Base-by-base conservation (phyloP, 2,888 invertebrate species). In the Brenthis ino region DNA sequence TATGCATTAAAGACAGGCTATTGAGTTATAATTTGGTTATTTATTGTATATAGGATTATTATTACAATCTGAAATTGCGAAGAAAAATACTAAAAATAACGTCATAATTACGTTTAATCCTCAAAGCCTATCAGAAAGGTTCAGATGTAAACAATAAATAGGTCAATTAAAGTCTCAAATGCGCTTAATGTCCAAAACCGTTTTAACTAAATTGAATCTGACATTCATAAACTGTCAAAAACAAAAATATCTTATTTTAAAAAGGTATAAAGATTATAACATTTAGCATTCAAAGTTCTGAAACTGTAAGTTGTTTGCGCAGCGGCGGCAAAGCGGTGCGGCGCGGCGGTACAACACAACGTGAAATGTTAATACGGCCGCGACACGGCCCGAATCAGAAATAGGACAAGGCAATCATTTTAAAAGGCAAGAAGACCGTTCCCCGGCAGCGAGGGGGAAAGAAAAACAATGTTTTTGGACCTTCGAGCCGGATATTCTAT, bases 321-420 rank as follows among this genome's bases (percentile, higher is more conserved):
- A 68, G 61, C 70, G 67, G 60, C 71, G 72, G 69, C 53, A 20
- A 50, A 13, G 37, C 43, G 63, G 63, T 67, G 72, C 70, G 68
- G 28, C 20, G 58, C 13, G 63, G 67, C 69, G 72, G 67, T 69
- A 69, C 67, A 74, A 72, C 72, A 71, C 72, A 61, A 72, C 77
- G 76, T 80, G 79, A 82, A 83, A 82, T 79, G 79, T 84, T 81
- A 82, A 82, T 79, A 78, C 70, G 65, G 67, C 61, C 67, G 70
- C 77, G 79, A 78, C 80, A 76, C 76, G 76, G 74, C 74, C 77
- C 75, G 77, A 79, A 78, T 79, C 75, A 74, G 72, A 82, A 82
- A 79, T 80, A 78, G 79, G 77, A 70, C 77, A 74, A 72, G 73
- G 75, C 78, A 77, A 81, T 80, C 76, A 77, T 77, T 80, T 80